Evolutionary conservation across 2,888 invertebrate genomes (phyloP).

Genomic region (Sialis fuliginosa): DNA sequence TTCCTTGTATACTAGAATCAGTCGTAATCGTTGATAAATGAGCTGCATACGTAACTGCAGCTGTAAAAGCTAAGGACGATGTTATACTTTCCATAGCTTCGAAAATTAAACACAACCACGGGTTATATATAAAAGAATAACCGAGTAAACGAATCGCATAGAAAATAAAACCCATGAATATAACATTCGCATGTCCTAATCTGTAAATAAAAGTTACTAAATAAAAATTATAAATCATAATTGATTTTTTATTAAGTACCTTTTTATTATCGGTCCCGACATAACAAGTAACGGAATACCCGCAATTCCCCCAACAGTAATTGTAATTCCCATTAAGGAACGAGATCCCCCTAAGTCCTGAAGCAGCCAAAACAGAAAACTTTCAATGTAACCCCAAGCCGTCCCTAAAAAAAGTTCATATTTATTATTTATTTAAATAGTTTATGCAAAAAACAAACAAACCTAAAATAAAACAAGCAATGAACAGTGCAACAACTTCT

Average conservation of each 20-base stretch:
- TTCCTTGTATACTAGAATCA: slow-evolving; percentile 57
- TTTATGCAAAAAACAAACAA: slow-evolving; percentile 13
- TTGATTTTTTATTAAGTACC: too few relatives aligned
- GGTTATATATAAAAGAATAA: slow-evolving; percentile 57
- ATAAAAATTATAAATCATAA: too few relatives aligned
- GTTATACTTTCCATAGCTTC: slow-evolving; percentile 65
- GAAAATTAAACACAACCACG: slow-evolving; percentile 56
- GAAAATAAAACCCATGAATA: slow-evolving; percentile 59
- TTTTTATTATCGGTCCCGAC: slow-evolving; percentile 43
- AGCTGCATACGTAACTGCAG: slow-evolving; percentile 61
- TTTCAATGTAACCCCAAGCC: slow-evolving; percentile 71
- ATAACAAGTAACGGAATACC: slow-evolving; percentile 57
- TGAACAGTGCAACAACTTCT: slow-evolving; percentile 53
- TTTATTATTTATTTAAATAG: background rate
- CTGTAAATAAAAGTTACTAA: slow-evolving; percentile 23
- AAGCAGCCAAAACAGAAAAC: slow-evolving; percentile 63
- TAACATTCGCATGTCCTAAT: slow-evolving; percentile 58
- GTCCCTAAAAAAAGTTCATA: slow-evolving; percentile 33
- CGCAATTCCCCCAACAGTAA: slow-evolving; percentile 59
- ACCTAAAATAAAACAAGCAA: slow-evolving; percentile 57
- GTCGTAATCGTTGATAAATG: slow-evolving; percentile 53
- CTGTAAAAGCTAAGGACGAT: slow-evolving; percentile 55
- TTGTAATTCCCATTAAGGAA: slow-evolving; percentile 62
- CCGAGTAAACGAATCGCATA: slow-evolving; percentile 55
- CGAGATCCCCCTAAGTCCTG: slow-evolving; percentile 60